A percentile compares a stretch with the other conserved stretches of the same genome.
phyloP scores from a whole-genome alignment of 2,113 vertebrate species.

The Rhabdornis inornatus region DNA sequence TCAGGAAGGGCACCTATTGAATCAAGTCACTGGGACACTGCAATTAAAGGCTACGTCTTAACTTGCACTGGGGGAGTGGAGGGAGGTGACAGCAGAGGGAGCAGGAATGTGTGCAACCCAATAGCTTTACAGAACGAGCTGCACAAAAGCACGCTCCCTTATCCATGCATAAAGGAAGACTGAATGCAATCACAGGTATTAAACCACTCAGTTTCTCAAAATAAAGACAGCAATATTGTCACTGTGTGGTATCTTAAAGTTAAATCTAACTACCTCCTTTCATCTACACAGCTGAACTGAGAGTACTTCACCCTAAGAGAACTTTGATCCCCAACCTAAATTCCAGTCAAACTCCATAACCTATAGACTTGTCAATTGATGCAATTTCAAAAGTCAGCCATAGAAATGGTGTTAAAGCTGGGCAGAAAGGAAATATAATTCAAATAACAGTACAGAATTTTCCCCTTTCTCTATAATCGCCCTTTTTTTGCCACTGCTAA shows the following conservation, averaged over 20 bases:
- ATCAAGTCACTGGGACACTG: not conserved
- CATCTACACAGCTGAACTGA: not conserved
- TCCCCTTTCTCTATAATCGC: not conserved
- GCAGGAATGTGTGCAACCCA: not conserved
- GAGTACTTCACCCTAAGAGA: not conserved
- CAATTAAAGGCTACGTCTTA: not conserved
- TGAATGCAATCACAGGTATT: not conserved
- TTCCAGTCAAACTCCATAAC: not conserved
- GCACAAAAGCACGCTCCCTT: not conserved
- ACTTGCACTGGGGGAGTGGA: not conserved
- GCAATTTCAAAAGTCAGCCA: not conserved
- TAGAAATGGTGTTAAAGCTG: not conserved
- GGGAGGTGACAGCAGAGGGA: not conserved
- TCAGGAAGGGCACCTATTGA: not conserved
- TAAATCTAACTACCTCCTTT: not conserved
- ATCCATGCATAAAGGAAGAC: not conserved
- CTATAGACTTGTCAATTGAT: rapidly evolving
- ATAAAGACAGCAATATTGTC: not conserved
- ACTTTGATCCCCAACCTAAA: not conserved
- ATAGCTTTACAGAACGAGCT: not conserved
- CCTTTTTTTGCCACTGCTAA: not conserved
- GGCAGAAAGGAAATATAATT: not conserved
- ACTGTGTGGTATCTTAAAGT: not conserved
- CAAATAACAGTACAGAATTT: not conserved
- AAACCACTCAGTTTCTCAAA: not conserved